These are phyloP conservation scores for Phenganax stokvisi DNA, from an alignment of 92 coral and sea anemone species.

Conservation along the genomic window DNA sequence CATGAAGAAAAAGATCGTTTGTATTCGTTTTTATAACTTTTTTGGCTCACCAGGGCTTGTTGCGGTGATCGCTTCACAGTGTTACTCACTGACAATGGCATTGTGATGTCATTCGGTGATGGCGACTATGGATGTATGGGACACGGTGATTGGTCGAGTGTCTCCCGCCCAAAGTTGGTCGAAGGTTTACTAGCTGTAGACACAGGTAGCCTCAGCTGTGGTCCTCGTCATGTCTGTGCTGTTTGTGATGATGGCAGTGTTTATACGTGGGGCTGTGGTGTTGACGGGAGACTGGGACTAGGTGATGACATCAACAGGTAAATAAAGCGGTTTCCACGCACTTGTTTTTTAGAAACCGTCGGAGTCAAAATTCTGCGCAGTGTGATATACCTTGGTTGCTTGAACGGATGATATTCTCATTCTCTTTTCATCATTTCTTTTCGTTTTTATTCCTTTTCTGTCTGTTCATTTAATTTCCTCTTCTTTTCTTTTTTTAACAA, in stretches of 20 bases:
- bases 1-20: too few relatives aligned
- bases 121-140: constrained; percentile 95
- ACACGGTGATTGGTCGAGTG: constrained; percentile 85
- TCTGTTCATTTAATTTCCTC: too few relatives aligned
- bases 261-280: constrained; percentile 96
- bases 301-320: constrained; percentile 87
- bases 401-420: too few relatives aligned
- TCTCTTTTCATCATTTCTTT: too few relatives aligned
- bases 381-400: too few relatives aligned
- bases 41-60: constrained; percentile 54
- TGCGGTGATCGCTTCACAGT: constrained; percentile 91
- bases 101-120: constrained; percentile 95
- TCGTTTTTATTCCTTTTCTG: too few relatives aligned
- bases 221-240: constrained; percentile 86
- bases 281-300: constrained; percentile 92
- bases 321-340: constrained; percentile 30
- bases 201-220: constrained; percentile 85
- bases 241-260: constrained; percentile 86
- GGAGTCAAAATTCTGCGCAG: too few relatives aligned
- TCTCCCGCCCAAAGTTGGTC: constrained; percentile 90
- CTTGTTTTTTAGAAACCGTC: not conserved
- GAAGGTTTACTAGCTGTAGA: constrained; percentile 90
- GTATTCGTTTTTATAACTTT: not conserved
- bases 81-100: constrained; percentile 92
- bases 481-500: too few relatives aligned